Base-by-base conservation (phyloP, 2,113 vertebrate species). In the Ornithorhynchus anatinus region DNA sequence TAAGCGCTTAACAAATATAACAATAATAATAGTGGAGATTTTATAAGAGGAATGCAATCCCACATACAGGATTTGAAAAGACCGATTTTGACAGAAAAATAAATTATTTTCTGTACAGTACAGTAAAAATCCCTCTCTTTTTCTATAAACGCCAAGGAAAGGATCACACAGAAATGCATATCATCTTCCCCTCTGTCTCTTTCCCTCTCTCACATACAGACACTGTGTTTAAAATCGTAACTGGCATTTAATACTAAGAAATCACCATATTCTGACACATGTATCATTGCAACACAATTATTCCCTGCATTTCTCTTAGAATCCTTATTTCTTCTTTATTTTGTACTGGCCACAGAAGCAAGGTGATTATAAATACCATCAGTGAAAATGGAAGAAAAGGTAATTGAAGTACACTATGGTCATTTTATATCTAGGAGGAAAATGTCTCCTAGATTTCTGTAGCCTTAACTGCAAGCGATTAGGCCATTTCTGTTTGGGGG, bases 401-500 rank as follows among this genome's bases (percentile, higher is more conserved):
- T 47, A 84, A 90, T 31, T 25, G 64, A 42, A 74, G 43, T n/a
- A n/a, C n/a, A n/a, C n/a, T n/a, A n/a, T n/a, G n/a, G n/a, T n/a
- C 32, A 77, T 88, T 82, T 80, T 74, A 57, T 65, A 69, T 73
- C 54, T 75, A 73, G 45, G 75, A 35, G 16, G 61, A 54, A 82
- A 69, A 82, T 33, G 42, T 72, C 17, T 47, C 20, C 8, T 3
- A 39, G 64, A 48, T 68, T 79, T 69, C 77, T 63, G 10, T 64
- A 67, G 86, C 79, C 62, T 77, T 75, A 22, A 51, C 66, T 86
- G 53, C 57, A 85, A 84, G 66, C 37, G 72, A 80, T 68, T 72
- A 82, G 38, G 73, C 13, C 40, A 4, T 82, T 89, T 89, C 71
- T 87, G 85, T 91, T 90, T 91, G 85, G 84, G 68, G 82, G 68